A percentile compares a stretch with the other conserved stretches of the same genome.
These are phyloP conservation scores for Bradypodion ventrale DNA, from an alignment of 2,797 vertebrate species.

Conservation along the genomic window DNA sequence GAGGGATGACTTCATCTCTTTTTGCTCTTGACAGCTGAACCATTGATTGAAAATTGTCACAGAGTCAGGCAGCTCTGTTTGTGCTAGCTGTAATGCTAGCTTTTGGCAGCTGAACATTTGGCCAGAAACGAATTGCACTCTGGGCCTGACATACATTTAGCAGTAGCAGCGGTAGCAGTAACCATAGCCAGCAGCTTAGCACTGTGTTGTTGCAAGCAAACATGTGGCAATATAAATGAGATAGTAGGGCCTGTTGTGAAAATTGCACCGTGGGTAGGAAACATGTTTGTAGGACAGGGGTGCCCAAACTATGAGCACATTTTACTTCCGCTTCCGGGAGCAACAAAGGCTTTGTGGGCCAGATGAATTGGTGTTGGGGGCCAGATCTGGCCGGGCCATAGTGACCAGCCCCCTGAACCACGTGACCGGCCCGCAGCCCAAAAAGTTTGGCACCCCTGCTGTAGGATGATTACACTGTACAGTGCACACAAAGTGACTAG, in stretches of 20 bases:
- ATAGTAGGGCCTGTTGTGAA: not conserved
- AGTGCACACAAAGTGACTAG: not conserved
- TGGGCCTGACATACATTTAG: not conserved
- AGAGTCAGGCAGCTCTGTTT: conserved; percentile 19
- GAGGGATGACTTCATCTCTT: conserved; percentile 48
- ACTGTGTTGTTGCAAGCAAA: not conserved
- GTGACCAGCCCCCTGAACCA: too few relatives aligned
- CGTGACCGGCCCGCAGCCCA: too few relatives aligned
- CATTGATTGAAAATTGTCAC: conserved; percentile 35
- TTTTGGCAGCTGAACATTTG: conserved; percentile 7
- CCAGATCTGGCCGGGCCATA: too few relatives aligned
- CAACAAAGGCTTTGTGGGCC: too few relatives aligned
- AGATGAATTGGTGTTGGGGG: too few relatives aligned
- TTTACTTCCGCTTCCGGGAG: too few relatives aligned
- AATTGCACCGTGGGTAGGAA: not conserved
- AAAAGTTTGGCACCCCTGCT: too few relatives aligned
- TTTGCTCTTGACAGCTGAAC: conserved; percentile 34
- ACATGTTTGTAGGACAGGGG: not conserved
- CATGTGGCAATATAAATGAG: not conserved
- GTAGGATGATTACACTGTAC: not conserved
- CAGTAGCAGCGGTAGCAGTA: not conserved
- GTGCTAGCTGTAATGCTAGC: not conserved
- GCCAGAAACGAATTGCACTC: not conserved
- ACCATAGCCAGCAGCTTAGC: not conserved
- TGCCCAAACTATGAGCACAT: too few relatives aligned